Percentiles rank a stretch among this genome's conserved stretches.
Evolutionary conservation across 2,797 vertebrate genomes (phyloP).

Genomic region (Crocodylus rhombifer): DNA sequence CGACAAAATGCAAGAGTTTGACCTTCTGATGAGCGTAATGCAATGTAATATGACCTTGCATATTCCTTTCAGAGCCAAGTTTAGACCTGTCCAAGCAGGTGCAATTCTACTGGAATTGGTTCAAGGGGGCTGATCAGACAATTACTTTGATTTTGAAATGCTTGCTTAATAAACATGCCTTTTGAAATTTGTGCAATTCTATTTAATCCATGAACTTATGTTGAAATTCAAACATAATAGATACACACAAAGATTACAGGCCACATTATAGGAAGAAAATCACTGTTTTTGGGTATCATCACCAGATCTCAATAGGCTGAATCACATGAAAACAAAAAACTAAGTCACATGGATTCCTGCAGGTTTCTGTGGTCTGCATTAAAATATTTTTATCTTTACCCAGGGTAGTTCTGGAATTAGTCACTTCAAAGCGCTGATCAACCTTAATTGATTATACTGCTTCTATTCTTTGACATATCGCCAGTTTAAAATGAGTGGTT

Average conservation of each 20-base stretch:
- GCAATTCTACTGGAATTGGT: background rate
- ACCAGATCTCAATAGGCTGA: background rate
- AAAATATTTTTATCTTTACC: background rate
- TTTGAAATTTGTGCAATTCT: conserved; percentile 69
- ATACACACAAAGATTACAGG: conserved; percentile 2
- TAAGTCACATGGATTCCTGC: background rate
- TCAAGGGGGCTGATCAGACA: conserved; percentile 6
- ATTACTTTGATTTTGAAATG: conserved; percentile 47
- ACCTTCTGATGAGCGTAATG: background rate
- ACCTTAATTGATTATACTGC: background rate
- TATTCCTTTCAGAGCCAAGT: background rate
- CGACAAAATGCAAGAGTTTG: background rate
- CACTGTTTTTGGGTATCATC: background rate
- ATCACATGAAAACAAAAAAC: background rate
- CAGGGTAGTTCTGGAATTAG: background rate
- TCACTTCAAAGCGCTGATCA: background rate
- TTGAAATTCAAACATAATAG: background rate
- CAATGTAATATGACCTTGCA: fast-evolving
- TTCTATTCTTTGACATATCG: no score
- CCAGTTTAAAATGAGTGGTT: background rate
- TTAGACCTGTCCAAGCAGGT: background rate
- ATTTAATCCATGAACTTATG: conserved; percentile 50
- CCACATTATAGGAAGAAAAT: conserved; percentile 1
- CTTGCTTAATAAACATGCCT: conserved; percentile 68
- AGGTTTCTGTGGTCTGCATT: no score